phyloP scores from a whole-genome alignment of 2,888 invertebrate species.

The Phortica okadai region DNA sequence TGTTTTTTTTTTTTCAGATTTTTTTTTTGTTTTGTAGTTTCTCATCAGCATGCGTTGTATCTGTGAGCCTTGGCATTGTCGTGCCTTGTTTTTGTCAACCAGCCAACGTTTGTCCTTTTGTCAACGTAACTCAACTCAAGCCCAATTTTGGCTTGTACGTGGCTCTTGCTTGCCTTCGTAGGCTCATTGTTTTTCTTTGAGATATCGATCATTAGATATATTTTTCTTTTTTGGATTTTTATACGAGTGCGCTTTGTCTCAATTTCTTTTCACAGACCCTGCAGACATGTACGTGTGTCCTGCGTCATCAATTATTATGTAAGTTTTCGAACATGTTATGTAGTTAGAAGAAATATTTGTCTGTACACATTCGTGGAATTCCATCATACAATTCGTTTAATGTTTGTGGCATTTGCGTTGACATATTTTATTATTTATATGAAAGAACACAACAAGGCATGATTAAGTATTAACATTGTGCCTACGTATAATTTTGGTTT shows the following conservation, averaged over 20 bases:
- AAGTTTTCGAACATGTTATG: conserved; percentile 47
- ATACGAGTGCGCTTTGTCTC: conserved; percentile 29
- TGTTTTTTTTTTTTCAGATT: conserved; percentile 8
- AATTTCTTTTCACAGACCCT: conserved; percentile 26
- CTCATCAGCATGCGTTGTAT: conserved; percentile 60
- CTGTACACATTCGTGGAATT: conserved; percentile 16
- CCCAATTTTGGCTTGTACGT: conserved; percentile 52
- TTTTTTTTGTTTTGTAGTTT: conserved; percentile 53
- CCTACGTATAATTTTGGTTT: conserved; percentile 12
- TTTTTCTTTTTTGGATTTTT: conserved; percentile 28
- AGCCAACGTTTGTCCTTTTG: conserved; percentile 57
- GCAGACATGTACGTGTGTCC: conserved; percentile 61
- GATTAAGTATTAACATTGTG: conserved; percentile 24
- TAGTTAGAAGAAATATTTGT: not conserved
- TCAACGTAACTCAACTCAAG: conserved; percentile 54
- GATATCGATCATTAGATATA: conserved; percentile 71
- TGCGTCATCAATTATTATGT: conserved; percentile 70
- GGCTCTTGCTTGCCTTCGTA: conserved; percentile 52
- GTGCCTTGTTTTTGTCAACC: conserved; percentile 42
- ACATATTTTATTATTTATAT: conserved; percentile 31
- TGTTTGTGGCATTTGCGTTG: conserved; percentile 6
- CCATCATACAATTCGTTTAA: not conserved
- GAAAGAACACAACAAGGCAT: conserved; percentile 8
- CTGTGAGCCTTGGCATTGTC: conserved; percentile 25
- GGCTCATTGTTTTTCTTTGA: conserved; percentile 35